A percentile compares a stretch with the other conserved stretches of the same genome.
phyloP scores from a whole-genome alignment of 2,113 vertebrate species.

The Pomatostomus ruficeps region DNA sequence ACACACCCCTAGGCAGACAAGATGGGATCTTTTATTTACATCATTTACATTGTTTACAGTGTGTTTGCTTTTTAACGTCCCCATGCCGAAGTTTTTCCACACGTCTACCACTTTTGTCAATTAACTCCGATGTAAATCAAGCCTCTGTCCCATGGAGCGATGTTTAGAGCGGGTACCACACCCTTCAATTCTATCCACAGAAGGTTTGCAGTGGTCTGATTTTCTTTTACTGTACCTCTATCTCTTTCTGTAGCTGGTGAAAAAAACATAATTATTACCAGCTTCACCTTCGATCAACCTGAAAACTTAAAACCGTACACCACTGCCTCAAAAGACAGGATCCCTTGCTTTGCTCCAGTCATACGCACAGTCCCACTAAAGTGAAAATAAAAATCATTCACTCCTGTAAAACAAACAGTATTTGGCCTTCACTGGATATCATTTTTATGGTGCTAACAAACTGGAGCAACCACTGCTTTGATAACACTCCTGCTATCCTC shows the following conservation, averaged over 20 bases:
- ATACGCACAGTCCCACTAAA: not conserved
- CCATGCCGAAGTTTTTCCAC: not conserved
- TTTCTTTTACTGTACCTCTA: not conserved
- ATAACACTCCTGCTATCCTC: not conserved
- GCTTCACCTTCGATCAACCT: not conserved
- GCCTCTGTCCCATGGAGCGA: rapidly evolving
- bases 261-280: not conserved
- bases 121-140: not conserved
- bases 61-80: not conserved
- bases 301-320: not conserved
- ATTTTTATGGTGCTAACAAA: not conserved
- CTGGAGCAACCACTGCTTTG: not conserved
- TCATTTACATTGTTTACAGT: not conserved
- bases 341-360: not conserved
- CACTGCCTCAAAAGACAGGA: not conserved
- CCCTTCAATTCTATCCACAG: not conserved
- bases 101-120: not conserved
- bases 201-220: not conserved
- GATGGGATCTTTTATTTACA: not conserved
- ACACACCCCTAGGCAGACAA: not conserved
- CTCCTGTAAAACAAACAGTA: not conserved
- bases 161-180: not conserved
- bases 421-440: not conserved
- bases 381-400: not conserved
- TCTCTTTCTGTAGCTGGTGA: not conserved